Evolutionary conservation across 2,888 invertebrate genomes (phyloP).

Genomic region (Drosophila cognata): DNA sequence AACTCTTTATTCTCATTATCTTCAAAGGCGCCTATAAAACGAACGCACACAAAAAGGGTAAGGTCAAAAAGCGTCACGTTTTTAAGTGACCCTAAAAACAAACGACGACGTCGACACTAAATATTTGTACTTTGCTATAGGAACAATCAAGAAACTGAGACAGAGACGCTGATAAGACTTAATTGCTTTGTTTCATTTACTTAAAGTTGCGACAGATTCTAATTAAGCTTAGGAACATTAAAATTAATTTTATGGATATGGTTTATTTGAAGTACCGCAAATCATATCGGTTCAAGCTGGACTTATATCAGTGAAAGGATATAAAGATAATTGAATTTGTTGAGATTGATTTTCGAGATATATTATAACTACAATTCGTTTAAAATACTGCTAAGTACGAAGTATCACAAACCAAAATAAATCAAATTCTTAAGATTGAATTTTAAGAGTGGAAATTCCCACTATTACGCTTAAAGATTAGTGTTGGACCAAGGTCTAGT

Average conservation of each 20-base stretch:
- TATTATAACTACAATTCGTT: not conserved
- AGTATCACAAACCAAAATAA: not conserved
- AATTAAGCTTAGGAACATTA: constrained; percentile 40
- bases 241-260: constrained; percentile 48
- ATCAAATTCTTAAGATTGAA: not conserved
- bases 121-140: constrained; percentile 35
- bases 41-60: constrained; percentile 42
- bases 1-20: constrained; percentile 26
- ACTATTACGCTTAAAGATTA: not conserved
- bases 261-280: constrained; percentile 15
- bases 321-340: not conserved
- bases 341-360: not conserved
- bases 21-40: constrained; percentile 13
- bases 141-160: constrained; percentile 38
- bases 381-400: not conserved
- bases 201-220: constrained; percentile 29
- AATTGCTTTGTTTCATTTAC: constrained; percentile 30
- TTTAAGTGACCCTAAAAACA: constrained; percentile 56
- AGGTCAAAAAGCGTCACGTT: constrained; percentile 57
- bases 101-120: constrained; percentile 26
- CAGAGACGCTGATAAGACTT: constrained; percentile 51
- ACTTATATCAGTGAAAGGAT: not conserved
- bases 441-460: not conserved
- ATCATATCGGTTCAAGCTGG: not conserved
- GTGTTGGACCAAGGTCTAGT: not conserved